These are phyloP conservation scores for Physella acuta DNA, from an alignment of 1,140 invertebrate genomes.

Conservation along the genomic window DNA sequence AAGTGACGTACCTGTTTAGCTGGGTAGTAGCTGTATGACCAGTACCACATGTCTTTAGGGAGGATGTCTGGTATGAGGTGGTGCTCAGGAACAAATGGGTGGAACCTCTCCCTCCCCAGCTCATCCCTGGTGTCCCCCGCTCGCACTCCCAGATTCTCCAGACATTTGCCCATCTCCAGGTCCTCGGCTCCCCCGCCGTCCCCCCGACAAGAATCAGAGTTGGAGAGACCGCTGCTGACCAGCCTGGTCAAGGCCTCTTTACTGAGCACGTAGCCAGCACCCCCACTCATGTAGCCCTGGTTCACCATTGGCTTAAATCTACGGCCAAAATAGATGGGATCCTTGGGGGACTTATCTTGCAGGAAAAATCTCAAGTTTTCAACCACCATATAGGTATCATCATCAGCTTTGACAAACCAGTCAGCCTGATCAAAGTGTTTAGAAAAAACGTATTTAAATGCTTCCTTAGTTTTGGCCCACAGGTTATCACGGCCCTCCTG, in stretches of 20 bases:
- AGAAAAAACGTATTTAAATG: slow-evolving; percentile 70
- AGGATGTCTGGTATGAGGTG: slow-evolving; percentile 51
- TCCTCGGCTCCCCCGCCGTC: slow-evolving; percentile 84
- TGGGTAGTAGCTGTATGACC: slow-evolving; percentile 50
- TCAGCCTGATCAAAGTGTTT: slow-evolving; percentile 54
- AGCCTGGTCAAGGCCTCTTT: slow-evolving; percentile 45
- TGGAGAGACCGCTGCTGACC: slow-evolving; percentile 58
- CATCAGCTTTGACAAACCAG: slow-evolving; percentile 57
- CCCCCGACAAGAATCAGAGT: slow-evolving; percentile 65
- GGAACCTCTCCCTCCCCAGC: slow-evolving; percentile 83
- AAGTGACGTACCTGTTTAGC: slow-evolving; percentile 50
- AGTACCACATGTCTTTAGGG: slow-evolving; percentile 55
- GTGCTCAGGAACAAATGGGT: slow-evolving; percentile 85
- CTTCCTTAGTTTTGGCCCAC: slow-evolving; percentile 61
- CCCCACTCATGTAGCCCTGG: slow-evolving; percentile 58
- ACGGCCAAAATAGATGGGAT: slow-evolving; percentile 58
- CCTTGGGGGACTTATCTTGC: slow-evolving; percentile 27
- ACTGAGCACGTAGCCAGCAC: slow-evolving; percentile 82
- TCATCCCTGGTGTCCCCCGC: slow-evolving; percentile 85
- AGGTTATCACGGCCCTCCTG: slow-evolving; percentile 50
- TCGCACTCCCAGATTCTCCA: slow-evolving; percentile 80
- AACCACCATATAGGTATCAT: slow-evolving; percentile 76
- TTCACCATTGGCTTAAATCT: slow-evolving; percentile 53
- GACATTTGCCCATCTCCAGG: slow-evolving; percentile 89
- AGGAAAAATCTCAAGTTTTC: slow-evolving; percentile 60